Base-by-base conservation (phyloP, 2,888 invertebrate genomes). In the Catocala fraxini region DNA sequence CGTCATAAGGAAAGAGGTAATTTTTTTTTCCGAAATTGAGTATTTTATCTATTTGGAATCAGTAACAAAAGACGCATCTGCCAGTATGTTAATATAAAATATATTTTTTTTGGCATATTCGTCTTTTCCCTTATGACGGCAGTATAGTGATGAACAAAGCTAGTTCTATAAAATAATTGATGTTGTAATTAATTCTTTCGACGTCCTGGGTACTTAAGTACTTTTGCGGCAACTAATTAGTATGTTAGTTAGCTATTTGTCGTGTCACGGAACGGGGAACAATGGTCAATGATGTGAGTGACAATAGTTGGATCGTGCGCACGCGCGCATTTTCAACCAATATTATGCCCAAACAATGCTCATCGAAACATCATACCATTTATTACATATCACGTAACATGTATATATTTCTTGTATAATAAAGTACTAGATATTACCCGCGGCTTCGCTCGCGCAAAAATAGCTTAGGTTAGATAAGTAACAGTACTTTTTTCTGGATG, bases 231-330 rank as follows among this genome's bases (percentile, higher is more conserved):
- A 68, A 47, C 69, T 89, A 88, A 90, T 91, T 89, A 89, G 86
- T 90, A 89, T 90, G 89, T 88, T 81, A 86, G 80, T 80, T 81
- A 80, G 84, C 79, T 74, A 79, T 80, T 79, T 74, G 79, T 71
- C 78, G 77, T 86, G 90, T 91, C 91, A 92, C 90, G 91, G 86
- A 81, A 80, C 81, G 73, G 75, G 77, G 79, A 85, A 92, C 91
- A 91, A 91, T 90, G 78, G 87, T 75, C 77, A 80, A 77, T 84
- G 85, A 88, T 83, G 81, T 80, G 59, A 68, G 81, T 82, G 87
- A 86, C 88, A 89, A 88, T 86, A 81, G 84, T 75, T 70, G 66
- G 74, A 80, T 89, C 92, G 91, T 92, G 91, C 77, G 81, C 91
- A 91, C 90, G 91, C 85, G 86, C 82, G 72, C 78, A 72, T 77